These are phyloP conservation scores for Biston stratarius DNA, from an alignment of 2,888 invertebrate genomes.

Conservation along the genomic window DNA sequence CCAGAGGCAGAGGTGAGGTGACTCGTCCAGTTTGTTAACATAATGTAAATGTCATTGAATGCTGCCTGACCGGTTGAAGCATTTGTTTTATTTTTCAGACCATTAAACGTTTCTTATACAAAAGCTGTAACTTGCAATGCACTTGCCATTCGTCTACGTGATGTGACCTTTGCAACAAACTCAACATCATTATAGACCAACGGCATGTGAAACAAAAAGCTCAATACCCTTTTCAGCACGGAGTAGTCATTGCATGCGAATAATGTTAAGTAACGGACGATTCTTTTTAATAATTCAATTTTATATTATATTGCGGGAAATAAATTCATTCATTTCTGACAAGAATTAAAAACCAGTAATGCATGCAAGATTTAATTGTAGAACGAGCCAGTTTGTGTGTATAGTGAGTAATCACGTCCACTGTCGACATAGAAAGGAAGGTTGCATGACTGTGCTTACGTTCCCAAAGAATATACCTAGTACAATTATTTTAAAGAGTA, in stretches of 20 bases:
- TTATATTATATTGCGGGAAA: constrained; percentile 32
- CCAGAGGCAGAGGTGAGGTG: constrained; percentile 64
- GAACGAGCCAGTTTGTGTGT: constrained; percentile 35
- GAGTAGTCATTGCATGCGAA: constrained; percentile 29
- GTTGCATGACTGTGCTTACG: constrained; percentile 60
- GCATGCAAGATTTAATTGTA: constrained; percentile 43
- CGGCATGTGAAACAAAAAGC: constrained; percentile 22
- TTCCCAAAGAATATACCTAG: constrained; percentile 51
- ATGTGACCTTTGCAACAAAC: constrained; percentile 46
- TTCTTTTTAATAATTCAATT: constrained; percentile 37
- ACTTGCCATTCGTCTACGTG: constrained; percentile 45
- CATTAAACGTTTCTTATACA: constrained; percentile 63
- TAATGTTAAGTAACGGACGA: no score
- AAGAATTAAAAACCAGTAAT: constrained; percentile 23
- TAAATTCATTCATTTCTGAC: constrained; percentile 20
- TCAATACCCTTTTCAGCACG: constrained; percentile 22
- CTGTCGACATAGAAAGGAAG: constrained; percentile 52
- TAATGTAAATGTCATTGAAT: constrained; percentile 81
- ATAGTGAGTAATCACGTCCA: constrained; percentile 42
- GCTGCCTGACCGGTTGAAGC: constrained; percentile 73
- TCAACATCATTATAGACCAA: constrained; percentile 28
- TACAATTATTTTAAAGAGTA: constrained; percentile 52
- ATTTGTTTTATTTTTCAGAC: constrained; percentile 56
- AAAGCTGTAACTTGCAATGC: constrained; percentile 68
- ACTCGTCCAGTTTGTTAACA: constrained; percentile 73